Evolutionary conservation across 2,888 invertebrate genomes (phyloP).

Genomic region (Lacanobia oleracea): DNA sequence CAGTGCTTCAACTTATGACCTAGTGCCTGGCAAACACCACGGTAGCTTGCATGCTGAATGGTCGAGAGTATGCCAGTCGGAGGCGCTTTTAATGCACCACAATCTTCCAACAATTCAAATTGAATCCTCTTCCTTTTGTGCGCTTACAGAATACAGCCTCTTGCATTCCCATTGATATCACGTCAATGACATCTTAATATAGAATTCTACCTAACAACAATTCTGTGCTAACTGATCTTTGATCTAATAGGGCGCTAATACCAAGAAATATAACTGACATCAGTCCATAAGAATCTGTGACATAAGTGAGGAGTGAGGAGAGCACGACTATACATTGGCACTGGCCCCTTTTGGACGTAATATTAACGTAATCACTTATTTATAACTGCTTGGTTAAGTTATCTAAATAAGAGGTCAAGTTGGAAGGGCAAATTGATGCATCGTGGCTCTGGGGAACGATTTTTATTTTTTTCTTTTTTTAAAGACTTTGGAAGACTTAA

Average conservation of each 20-base stretch:
- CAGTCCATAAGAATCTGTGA: constrained; percentile 74
- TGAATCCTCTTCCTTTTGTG: no score
- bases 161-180: background rate
- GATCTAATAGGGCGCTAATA: constrained; percentile 65
- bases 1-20: no score
- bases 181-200: background rate
- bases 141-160: no score
- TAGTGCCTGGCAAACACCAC: no score
- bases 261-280: constrained; percentile 77
- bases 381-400: background rate
- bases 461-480: no score
- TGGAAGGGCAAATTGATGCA: background rate
- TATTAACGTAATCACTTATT: constrained; percentile 15
- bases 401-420: background rate
- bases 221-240: constrained; percentile 43
- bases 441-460: no score
- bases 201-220: constrained; percentile 23
- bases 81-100: no score
- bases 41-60: no score
- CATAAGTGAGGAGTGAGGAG: constrained; percentile 46
- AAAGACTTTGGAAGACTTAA: no score
- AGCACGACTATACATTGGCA: constrained; percentile 8
- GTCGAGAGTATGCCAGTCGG: no score
- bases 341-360: constrained; percentile 9
- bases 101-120: no score